These are phyloP conservation scores for Penaeus monodon DNA, from an alignment of 2,888 invertebrate genomes.

Conservation along the genomic window DNA sequence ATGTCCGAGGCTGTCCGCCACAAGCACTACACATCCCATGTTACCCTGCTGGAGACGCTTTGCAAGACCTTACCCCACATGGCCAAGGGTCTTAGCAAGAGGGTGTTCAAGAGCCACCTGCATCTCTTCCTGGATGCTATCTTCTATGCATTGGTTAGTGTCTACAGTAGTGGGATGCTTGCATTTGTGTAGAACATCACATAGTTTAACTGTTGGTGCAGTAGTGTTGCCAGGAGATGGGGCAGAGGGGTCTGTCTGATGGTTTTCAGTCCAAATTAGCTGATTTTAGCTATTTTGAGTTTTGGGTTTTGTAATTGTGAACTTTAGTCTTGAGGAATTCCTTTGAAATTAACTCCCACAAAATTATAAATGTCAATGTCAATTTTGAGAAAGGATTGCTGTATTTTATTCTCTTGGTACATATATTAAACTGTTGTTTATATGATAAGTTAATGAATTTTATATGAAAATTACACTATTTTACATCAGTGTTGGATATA, in stretches of 20 bases:
- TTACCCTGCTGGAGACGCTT: constrained; percentile 72
- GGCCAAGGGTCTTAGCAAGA: constrained; percentile 72
- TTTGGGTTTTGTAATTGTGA: too few relatives aligned
- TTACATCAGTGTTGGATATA: too few relatives aligned
- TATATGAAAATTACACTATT: too few relatives aligned
- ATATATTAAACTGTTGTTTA: not conserved
- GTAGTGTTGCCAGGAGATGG: too few relatives aligned
- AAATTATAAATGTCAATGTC: too few relatives aligned
- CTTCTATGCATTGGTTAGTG: constrained; percentile 72
- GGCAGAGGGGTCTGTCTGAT: too few relatives aligned
- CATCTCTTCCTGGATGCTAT: constrained; percentile 72
- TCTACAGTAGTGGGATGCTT: not conserved
- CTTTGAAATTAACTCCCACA: too few relatives aligned
- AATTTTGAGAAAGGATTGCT: too few relatives aligned
- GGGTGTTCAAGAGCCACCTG: constrained; percentile 72
- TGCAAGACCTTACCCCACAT: constrained; percentile 73
- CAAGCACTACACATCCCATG: constrained; percentile 72
- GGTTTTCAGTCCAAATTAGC: too few relatives aligned
- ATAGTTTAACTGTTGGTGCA: too few relatives aligned
- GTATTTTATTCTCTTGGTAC: too few relatives aligned
- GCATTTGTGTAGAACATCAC: not conserved
- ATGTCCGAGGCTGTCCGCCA: constrained; percentile 70
- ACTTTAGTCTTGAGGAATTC: not conserved
- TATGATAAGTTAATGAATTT: not conserved
- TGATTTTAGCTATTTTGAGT: too few relatives aligned